Conservation (phyloP, 2,888 invertebrate species). For the Macaria liturata region DNA sequence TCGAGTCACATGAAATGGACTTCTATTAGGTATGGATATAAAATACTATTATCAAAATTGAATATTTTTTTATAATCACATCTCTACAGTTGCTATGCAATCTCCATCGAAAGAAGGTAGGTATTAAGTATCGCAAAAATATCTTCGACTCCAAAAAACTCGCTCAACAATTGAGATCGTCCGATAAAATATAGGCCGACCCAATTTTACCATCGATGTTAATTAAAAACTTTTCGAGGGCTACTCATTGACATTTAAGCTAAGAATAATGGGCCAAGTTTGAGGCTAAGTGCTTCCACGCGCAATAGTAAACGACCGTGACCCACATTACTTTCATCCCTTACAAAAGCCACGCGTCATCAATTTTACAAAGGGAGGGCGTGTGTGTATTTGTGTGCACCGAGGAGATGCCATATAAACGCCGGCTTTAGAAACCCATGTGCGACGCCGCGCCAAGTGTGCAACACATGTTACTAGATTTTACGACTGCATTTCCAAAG, state of each 20-base stretch:
- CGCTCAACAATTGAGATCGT: slow-evolving; percentile 24
- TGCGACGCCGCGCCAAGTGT: slow-evolving; percentile 36
- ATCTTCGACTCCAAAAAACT: too few species aligned
- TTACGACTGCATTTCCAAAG: slow-evolving; percentile 23
- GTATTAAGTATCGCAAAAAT: too few species aligned
- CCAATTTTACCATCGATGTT: slow-evolving; percentile 43
- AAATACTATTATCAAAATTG: too few species aligned
- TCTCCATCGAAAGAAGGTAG: too few species aligned
- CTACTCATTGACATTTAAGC: slow-evolving; percentile 42
- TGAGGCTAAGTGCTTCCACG: slow-evolving; percentile 14
- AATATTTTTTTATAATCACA: too few species aligned
- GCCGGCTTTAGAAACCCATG: slow-evolving; percentile 18
- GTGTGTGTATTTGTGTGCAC: not conserved
- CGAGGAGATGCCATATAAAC: not conserved
- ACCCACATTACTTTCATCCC: slow-evolving; percentile 21
- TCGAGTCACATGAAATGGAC: too few species aligned
- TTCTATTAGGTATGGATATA: too few species aligned
- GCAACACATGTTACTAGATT: slow-evolving; percentile 38
- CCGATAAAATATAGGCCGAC: slow-evolving; percentile 57
- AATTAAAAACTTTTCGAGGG: slow-evolving; percentile 64
- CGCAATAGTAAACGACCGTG: slow-evolving; percentile 21
- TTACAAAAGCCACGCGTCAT: slow-evolving; percentile 21
- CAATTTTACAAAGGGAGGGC: slow-evolving; percentile 14
- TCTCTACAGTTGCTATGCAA: too few species aligned
- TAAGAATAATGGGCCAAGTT: slow-evolving; percentile 30